Evolutionary conservation across 2,113 vertebrate genomes (phyloP).

Genomic region (Mustela nigripes): DNA sequence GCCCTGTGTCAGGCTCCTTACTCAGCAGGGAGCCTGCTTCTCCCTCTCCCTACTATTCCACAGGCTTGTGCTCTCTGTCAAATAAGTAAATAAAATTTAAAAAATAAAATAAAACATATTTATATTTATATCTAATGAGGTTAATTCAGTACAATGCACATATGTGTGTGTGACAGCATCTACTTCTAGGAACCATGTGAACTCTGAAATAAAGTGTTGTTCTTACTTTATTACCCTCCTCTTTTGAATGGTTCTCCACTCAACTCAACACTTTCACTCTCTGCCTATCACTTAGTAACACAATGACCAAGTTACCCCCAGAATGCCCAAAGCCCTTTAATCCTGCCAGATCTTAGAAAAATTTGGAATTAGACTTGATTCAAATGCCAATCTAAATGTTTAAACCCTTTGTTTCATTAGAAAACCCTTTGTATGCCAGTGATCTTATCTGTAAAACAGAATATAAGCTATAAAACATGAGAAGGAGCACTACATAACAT

Average conservation of each 20-base stretch:
- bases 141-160: neutral
- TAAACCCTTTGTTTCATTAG: neutral
- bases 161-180: neutral
- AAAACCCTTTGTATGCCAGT: neutral
- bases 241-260: neutral
- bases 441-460: neutral
- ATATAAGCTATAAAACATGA: neutral
- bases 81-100: too few relatives aligned
- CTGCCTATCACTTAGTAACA: neutral
- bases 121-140: neutral
- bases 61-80: too few relatives aligned
- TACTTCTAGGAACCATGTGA: neutral
- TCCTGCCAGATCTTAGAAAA: neutral
- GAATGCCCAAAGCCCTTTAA: neutral
- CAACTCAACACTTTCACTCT: neutral
- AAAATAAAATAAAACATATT: neutral
- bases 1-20: too few relatives aligned
- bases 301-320: neutral
- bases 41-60: too few relatives aligned
- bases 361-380: neutral
- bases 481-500: neutral
- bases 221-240: neutral
- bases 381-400: neutral
- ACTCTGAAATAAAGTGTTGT: neutral
- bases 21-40: too few relatives aligned